Evolutionary conservation across 2,797 vertebrate species (phyloP), one percentile per base, ranked within the genome.

Genomic region (Myoxocephalus aenaeus): DNA sequence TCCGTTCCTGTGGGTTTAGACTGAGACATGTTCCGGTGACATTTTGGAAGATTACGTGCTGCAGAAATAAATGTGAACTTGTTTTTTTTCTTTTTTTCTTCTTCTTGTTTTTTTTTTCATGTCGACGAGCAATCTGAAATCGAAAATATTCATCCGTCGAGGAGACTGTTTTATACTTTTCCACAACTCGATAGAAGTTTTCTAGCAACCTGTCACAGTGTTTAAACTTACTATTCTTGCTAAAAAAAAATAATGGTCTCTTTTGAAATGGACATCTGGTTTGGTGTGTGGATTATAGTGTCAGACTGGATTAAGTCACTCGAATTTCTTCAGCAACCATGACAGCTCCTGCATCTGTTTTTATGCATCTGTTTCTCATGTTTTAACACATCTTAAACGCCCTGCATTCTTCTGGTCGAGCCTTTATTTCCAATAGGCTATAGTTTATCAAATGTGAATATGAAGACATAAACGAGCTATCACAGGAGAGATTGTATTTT

Each of bases 271-370:
- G 80, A 84, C 89, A 90, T 90, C 74, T 87, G 89, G 78, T 80
- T 75, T 74, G 67, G 68, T 87, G 72, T 85, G 86, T 79, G 86
- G 90, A 89, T 91, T 92, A 89, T 81, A 67, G 83, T 85, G 88
- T 83, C 89, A 90, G 84, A 83, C 85, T 84, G 89, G 91, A 92
- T 92, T 92, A 92, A 92, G 86, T 89, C 77, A 75, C 81, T 87
- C 62, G 83, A 78, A 79, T 90, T 88, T 91, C 76, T 83, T 84
- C 75, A 87, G 84, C 88, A 85, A 81, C 87, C 87, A 85, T 92
- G 86, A 89, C 91, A 92, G 86, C 82, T 88, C 86, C 76, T 91
- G 84, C 87, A 90, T 93, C 85, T 91, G 90, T 87, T 90, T 87
- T 78, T 72, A 90, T 91, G 87, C 90, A 90, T 93, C 86, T 89